phyloP scores from a whole-genome alignment of 64 coral and sea anemone genomes.

The Dendronephthya gigantea region DNA sequence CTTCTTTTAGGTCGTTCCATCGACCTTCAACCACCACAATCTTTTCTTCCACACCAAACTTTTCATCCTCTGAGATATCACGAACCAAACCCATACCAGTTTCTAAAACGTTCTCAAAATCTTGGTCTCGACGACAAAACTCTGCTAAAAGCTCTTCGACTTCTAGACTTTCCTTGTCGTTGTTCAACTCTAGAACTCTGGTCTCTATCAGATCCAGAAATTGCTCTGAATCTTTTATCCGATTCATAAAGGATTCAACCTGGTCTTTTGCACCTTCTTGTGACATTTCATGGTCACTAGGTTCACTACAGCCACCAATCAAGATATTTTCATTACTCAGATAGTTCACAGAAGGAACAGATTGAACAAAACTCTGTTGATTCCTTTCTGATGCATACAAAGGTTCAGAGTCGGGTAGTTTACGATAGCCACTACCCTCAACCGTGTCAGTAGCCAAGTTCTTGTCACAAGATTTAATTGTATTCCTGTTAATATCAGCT shows the following conservation, averaged over 20 bases:
- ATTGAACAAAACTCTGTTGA: too few species aligned
- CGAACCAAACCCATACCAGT: not conserved
- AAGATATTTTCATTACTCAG: too few species aligned
- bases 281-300: not conserved
- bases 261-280: not conserved
- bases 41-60: not conserved
- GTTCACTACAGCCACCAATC: too few species aligned
- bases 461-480: not conserved
- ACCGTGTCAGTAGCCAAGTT: not conserved
- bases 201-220: not conserved
- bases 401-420: not conserved
- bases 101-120: not conserved
- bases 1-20: not conserved
- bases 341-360: too few species aligned
- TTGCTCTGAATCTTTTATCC: not conserved
- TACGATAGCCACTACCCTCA: not conserved
- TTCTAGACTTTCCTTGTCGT: not conserved
- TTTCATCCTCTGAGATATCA: not conserved
- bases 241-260: not conserved
- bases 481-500: not conserved
- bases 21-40: not conserved
- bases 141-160: not conserved
- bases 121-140: not conserved
- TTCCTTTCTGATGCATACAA: not conserved
- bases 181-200: not conserved